Base-by-base conservation (phyloP, 2,888 invertebrate genomes). In the Tachystola acroxantha region DNA sequence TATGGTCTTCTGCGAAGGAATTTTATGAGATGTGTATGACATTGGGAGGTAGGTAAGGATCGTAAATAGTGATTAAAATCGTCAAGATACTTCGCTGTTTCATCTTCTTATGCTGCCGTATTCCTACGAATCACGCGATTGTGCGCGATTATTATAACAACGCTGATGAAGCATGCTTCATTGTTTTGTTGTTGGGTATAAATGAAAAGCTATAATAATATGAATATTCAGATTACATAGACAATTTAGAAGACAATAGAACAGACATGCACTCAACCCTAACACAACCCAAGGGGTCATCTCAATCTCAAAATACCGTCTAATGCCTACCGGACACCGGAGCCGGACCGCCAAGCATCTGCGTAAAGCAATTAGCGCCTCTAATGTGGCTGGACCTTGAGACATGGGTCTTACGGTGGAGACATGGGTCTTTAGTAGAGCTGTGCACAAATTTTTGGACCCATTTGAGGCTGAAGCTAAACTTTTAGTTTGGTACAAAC, bases 331-430 rank as follows among this genome's bases (percentile, higher is more conserved):
- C 47, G 49, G 51, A 53, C 56, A 48, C 53, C 47, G 48, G 45
- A 59, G n/a, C 28, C 37, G 42, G 46, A 46, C 45, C 63, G 60
- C 58, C 60, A 58, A 67, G 16, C 16, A 16, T 16, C 67, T 71
- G 72, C 67, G 71, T 78, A 75, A 76, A 76, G 78, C 78, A 78
- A 81, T 82, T 80, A 84, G 69, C 75, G 71, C 67, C 57, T 70
- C 60, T 74, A 78, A 75, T 76, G 72, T 72, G 69, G 66, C 61
- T 57, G 47, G 53, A 51, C 53, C 67, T 57, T 61, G 61, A 71
- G 69, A 67, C 60, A 50, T 46, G 50, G 42, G 39, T 39, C 37
- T 36, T 36, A 16, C 16, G 16, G 16, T 16, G 3, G 10, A 10
- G 10, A 20, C 10, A 32, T 12, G 13, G 16, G 10, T 29, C n/a